Conservation (phyloP, 1,140 invertebrate species). For the Parasteatoda tepidariorum region DNA sequence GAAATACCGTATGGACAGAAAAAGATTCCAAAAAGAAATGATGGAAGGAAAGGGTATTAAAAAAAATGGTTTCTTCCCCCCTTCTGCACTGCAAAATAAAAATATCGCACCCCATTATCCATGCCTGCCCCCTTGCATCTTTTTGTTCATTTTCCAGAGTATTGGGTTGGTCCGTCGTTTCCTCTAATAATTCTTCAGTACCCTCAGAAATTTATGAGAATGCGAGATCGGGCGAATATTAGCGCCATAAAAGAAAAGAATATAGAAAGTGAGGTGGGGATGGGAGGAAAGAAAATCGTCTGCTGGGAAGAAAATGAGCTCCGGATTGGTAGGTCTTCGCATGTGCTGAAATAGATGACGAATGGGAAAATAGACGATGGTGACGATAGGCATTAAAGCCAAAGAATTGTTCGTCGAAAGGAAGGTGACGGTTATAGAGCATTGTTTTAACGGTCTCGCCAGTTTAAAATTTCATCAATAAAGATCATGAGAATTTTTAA, state of each 20-base stretch:
- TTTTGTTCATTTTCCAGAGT: slow-evolving; percentile 42
- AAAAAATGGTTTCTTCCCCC: neutral
- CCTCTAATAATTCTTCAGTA: slow-evolving; percentile 46
- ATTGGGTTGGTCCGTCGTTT: slow-evolving; percentile 35
- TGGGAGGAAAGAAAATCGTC: slow-evolving; percentile 17
- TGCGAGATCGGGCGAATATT: slow-evolving; percentile 46
- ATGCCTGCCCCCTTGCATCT: neutral
- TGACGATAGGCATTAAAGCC: neutral
- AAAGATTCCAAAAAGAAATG: neutral
- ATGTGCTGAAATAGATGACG: slow-evolving; percentile 27
- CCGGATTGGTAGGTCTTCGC: slow-evolving; percentile 16
- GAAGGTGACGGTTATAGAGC: neutral
- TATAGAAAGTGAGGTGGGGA: neutral
- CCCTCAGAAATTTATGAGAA: slow-evolving; percentile 45
- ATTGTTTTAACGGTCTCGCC: neutral
- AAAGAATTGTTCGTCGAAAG: neutral
- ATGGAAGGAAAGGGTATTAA: neutral
- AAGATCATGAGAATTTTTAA: neutral
- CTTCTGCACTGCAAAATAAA: slow-evolving; percentile 42
- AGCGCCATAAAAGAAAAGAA: slow-evolving; percentile 52
- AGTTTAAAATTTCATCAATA: slow-evolving; percentile 13
- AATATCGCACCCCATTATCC: slow-evolving; percentile 49
- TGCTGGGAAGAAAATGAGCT: slow-evolving; percentile 30
- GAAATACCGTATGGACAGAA: neutral
- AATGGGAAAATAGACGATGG: neutral